A percentile compares a stretch with the other conserved stretches of the same genome.
phyloP scores from a whole-genome alignment of 2,888 invertebrate genomes.

The Didymodactylos carnosus region DNA sequence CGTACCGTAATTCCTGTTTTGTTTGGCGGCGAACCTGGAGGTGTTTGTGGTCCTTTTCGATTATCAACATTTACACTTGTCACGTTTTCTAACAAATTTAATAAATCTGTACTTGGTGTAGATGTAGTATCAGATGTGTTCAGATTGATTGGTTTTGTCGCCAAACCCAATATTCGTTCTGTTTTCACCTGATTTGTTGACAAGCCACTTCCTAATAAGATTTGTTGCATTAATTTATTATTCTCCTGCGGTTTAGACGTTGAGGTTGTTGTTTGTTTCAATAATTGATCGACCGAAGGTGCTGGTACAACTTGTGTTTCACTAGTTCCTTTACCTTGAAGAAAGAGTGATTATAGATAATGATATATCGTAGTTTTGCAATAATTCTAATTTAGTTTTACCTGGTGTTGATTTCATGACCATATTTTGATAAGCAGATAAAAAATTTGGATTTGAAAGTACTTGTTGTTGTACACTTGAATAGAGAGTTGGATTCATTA shows the following conservation, averaged over 20 bases:
- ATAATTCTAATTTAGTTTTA: too few relatives aligned
- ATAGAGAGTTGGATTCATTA: not conserved
- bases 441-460: not conserved
- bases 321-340: not conserved
- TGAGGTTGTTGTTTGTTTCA: not conserved
- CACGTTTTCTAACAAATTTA: too few relatives aligned
- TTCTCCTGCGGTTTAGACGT: not conserved
- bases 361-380: too few relatives aligned
- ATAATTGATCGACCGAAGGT: not conserved
- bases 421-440: not conserved
- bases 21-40: not conserved
- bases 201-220: not conserved
- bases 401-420: not conserved
- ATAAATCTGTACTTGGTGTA: too few relatives aligned
- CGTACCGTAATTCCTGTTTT: not conserved
- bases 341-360: too few relatives aligned
- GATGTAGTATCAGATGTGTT: not conserved
- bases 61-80: too few relatives aligned
- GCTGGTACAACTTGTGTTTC: not conserved
- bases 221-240: not conserved
- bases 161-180: not conserved
- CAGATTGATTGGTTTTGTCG: not conserved
- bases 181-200: too few relatives aligned
- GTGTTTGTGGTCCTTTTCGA: not conserved
- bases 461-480: not conserved